Conservation (phyloP, 2,888 invertebrate species). For the Lapara coniferarum region DNA sequence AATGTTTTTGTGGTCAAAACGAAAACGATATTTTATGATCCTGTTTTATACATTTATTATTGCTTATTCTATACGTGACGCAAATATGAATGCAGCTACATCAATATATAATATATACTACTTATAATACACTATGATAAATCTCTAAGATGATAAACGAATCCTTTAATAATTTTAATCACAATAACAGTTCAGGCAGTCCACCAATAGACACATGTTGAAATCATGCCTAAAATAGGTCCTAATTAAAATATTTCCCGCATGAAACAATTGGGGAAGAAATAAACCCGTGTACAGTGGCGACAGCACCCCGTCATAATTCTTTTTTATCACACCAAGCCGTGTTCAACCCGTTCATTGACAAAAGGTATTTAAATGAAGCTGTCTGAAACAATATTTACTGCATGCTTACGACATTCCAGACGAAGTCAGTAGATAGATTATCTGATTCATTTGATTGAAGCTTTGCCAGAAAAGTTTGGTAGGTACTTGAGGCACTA, state of each 20-base stretch:
- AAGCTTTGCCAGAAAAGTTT: no score
- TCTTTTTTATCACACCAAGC: slow-evolving; percentile 77
- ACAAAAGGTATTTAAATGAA: slow-evolving; percentile 84
- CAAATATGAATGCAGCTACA: no score
- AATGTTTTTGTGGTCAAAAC: no score
- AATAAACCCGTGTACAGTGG: slow-evolving; percentile 54
- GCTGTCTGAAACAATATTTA: slow-evolving; percentile 80
- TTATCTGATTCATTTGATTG: slow-evolving; percentile 25
- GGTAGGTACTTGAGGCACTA: no score
- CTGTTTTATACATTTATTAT: no score
- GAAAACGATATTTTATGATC: no score
- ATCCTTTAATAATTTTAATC: no score
- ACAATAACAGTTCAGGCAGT: background rate
- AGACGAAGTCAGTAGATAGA: background rate
- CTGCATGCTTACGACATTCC: slow-evolving; percentile 48
- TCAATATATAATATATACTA: no score
- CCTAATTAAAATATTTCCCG: slow-evolving; percentile 79
- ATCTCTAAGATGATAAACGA: no score
- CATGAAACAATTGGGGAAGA: slow-evolving; percentile 71
- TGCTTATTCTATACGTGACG: no score
- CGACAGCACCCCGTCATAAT: slow-evolving; percentile 68
- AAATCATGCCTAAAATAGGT: slow-evolving; percentile 34
- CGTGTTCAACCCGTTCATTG: slow-evolving; percentile 82
- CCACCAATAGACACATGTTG: slow-evolving; percentile 27
- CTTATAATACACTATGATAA: no score